Base-by-base conservation (phyloP, 2,888 invertebrate genomes). In the Troglohyphantes excavatus region DNA sequence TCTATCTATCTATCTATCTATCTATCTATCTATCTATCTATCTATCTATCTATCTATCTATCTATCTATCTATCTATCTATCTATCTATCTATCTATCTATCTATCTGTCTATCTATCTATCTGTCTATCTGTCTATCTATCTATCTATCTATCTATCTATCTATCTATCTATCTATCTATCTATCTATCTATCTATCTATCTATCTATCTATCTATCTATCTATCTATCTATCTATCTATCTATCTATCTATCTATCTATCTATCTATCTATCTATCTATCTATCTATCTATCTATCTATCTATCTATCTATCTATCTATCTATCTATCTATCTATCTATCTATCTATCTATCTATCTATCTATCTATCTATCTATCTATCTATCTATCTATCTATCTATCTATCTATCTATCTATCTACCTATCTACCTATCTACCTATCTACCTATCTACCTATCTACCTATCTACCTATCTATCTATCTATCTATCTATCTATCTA, bases 11-110 rank as follows among this genome's bases (percentile, higher is more conserved):
- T 53, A 53, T 53, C 2, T 53, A 53, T 53, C 2, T 53, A 11
- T 53, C 2, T 53, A 2, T 53, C 3, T 39, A 11, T 53, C n/a
- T 53, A 53, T 53, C n/a, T 53, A 11, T 53, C n/a, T 53, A 11
- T 53, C n/a, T 53, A 11, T 53, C n/a, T 53, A 11, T 53, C n/a
- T 53, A 11, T 53, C n/a, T 53, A 11, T 53, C n/a, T 53, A 53
- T 53, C n/a, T 53, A 11, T 53, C n/a, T 53, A 53, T 53, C n/a
- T 53, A 53, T 53, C n/a, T 53, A 53, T 53, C n/a, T 53, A 53
- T 53, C n/a, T 53, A 53, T 53, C n/a, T 53, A 53, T 53, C n/a
- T 53, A 53, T 53, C n/a, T 53, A 53, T 53, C n/a, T 53, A 53
- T 53, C n/a, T 53, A 46, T 46, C 17, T 46, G 11, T 46, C 17